Evolutionary conservation across 2,888 invertebrate genomes (phyloP).

Genomic region (Stegophylla sp.): DNA sequence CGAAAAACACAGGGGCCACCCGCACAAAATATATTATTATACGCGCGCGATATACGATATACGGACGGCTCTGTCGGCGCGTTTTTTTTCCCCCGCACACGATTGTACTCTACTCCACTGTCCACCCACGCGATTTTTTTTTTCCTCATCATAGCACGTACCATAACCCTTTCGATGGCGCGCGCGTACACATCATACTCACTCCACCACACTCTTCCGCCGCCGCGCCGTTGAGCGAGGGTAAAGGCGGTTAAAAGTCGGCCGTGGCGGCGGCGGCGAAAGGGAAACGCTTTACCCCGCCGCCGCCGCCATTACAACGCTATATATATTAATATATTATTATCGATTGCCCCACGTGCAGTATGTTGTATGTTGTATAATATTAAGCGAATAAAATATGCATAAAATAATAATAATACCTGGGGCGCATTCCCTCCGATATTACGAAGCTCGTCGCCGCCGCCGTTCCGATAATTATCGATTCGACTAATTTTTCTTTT

Average conservation of each 20-base stretch:
- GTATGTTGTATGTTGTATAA: too few species aligned
- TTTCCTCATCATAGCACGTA: too few species aligned
- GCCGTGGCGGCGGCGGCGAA: neutral
- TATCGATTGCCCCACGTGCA: too few species aligned
- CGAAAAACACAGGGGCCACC: conserved; percentile 6
- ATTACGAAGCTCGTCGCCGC: neutral
- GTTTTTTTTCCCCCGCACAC: neutral
- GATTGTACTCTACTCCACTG: neutral
- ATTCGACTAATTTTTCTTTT: too few species aligned
- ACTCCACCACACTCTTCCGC: neutral
- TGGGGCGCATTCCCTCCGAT: neutral
- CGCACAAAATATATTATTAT: conserved; percentile 14
- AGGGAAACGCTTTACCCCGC: neutral
- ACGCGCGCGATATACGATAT: neutral
- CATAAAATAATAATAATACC: neutral
- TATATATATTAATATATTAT: conserved; percentile 34
- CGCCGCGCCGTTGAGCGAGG: neutral
- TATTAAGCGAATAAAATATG: too few species aligned
- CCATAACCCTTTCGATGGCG: too few species aligned
- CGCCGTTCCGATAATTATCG: too few species aligned
- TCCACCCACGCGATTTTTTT: neutral
- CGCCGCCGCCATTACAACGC: neutral
- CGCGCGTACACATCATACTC: neutral
- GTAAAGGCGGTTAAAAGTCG: neutral
- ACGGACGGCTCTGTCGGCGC: neutral